phyloP scores from a whole-genome alignment of 2,113 vertebrate genomes.

The Sylvicapra grimmia region DNA sequence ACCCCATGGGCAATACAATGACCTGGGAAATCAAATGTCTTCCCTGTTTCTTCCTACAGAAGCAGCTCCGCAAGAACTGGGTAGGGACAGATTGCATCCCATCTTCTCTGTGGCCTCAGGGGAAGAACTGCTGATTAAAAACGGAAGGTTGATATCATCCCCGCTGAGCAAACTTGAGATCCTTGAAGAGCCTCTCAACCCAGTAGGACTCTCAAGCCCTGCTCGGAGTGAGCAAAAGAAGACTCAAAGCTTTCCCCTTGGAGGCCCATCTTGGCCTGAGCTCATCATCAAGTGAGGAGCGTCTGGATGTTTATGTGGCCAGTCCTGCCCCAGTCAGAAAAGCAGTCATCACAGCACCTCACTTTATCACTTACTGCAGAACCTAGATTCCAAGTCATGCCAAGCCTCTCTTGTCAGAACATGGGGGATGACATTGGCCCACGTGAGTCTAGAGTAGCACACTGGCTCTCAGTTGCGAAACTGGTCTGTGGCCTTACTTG shows the following conservation, averaged over 20 bases:
- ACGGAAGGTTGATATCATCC: neutral
- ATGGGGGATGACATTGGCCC: neutral
- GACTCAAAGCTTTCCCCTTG: neutral
- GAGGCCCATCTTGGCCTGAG: neutral
- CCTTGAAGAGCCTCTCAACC: slow-evolving; percentile 39
- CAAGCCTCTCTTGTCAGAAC: neutral
- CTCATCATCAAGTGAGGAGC: neutral
- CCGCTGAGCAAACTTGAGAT: neutral
- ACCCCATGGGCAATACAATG: neutral
- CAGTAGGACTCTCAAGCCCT: slow-evolving; percentile 14
- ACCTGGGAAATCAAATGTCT: neutral
- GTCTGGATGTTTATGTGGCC: neutral
- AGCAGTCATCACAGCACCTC: neutral
- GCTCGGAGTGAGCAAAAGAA: slow-evolving; percentile 4
- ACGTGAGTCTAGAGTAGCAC: neutral
- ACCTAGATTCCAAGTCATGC: neutral
- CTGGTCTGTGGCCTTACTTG: neutral
- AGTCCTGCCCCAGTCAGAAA: neutral
- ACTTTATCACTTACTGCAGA: neutral
- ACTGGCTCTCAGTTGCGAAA: neutral
- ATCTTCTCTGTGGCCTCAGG: neutral
- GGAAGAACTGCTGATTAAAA: slow-evolving; percentile 24
- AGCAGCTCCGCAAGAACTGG: neutral
- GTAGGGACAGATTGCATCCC: neutral
- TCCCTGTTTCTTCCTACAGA: neutral